These are phyloP conservation scores for Drosophila sproati DNA, from an alignment of 1,140 invertebrate genomes.

Conservation along the genomic window DNA sequence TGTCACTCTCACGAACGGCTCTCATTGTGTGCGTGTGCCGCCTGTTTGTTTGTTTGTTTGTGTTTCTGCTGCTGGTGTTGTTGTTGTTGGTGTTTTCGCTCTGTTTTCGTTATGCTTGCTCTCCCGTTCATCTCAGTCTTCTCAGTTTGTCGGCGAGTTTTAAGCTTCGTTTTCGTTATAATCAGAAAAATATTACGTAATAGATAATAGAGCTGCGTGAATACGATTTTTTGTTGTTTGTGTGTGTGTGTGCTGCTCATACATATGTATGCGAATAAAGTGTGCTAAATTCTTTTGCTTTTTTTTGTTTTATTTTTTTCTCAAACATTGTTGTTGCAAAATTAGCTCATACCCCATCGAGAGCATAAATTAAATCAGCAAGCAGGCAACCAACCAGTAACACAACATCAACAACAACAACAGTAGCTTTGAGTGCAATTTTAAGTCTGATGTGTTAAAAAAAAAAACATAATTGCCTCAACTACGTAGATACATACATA, in stretches of 20 bases:
- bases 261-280: conserved; percentile 42
- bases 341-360: conserved; percentile 47
- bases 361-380: conserved; percentile 42
- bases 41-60: conserved; percentile 46
- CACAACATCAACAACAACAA: background rate
- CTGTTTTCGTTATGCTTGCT: conserved; percentile 55
- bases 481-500: conserved; percentile 5
- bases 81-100: conserved; percentile 26
- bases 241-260: conserved; percentile 26
- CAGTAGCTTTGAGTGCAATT: conserved; percentile 8
- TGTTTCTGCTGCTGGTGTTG: conserved; percentile 31
- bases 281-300: conserved; percentile 47
- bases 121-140: conserved; percentile 31
- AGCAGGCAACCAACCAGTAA: background rate
- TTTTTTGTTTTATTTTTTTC: conserved; percentile 10
- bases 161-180: conserved; percentile 78
- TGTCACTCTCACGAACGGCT: conserved; percentile 23
- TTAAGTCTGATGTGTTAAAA: conserved; percentile 27
- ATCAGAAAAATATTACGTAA: conserved; percentile 79
- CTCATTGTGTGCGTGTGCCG: conserved; percentile 35
- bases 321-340: conserved; percentile 30
- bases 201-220: conserved; percentile 70
- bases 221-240: conserved; percentile 23
- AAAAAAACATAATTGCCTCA: conserved; percentile 36
- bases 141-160: conserved; percentile 53